A percentile compares a stretch with the other conserved stretches of the same genome.
phyloP scores from a whole-genome alignment of 1,140 invertebrate species.

The Thrips palmi region DNA sequence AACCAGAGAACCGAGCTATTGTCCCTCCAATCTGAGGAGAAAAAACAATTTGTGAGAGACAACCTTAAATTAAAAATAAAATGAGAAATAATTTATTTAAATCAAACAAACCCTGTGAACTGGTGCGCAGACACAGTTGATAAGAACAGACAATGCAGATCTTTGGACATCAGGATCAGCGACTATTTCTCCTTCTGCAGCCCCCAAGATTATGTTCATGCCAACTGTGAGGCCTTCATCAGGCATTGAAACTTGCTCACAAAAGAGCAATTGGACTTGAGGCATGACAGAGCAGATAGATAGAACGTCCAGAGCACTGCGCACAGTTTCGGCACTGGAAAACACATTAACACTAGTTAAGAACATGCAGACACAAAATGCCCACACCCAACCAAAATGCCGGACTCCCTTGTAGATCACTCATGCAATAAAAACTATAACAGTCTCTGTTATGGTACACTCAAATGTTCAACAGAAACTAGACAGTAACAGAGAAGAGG shows the following conservation, averaged over 20 bases:
- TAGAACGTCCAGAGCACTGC: slow-evolving; percentile 75
- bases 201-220: slow-evolving; percentile 39
- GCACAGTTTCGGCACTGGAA: slow-evolving; percentile 66
- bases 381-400: too few species aligned
- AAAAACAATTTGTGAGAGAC: too few species aligned
- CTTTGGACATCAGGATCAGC: slow-evolving; percentile 80
- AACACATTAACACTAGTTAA: slow-evolving; percentile 15
- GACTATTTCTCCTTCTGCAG: slow-evolving; percentile 78
- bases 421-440: neutral
- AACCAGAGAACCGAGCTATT: slow-evolving; percentile 39
- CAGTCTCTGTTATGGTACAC: neutral
- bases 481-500: too few species aligned
- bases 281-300: slow-evolving; percentile 78
- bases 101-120: slow-evolving; percentile 53
- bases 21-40: slow-evolving; percentile 35
- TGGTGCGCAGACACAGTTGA: slow-evolving; percentile 86
- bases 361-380: too few species aligned
- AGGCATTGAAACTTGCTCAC: slow-evolving; percentile 56
- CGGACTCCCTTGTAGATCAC: too few species aligned
- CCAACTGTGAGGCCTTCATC: slow-evolving; percentile 56
- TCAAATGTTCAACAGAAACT: too few species aligned
- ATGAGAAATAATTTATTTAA: slow-evolving; percentile 1
- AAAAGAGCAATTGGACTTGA: slow-evolving; percentile 63
- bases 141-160: slow-evolving; percentile 68
- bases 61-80: slow-evolving; percentile 6